A percentile compares a stretch with the other conserved stretches of the same genome.
These are phyloP conservation scores for Microplitis manilae DNA, from an alignment of 2,888 invertebrate genomes.

Conservation along the genomic window DNA sequence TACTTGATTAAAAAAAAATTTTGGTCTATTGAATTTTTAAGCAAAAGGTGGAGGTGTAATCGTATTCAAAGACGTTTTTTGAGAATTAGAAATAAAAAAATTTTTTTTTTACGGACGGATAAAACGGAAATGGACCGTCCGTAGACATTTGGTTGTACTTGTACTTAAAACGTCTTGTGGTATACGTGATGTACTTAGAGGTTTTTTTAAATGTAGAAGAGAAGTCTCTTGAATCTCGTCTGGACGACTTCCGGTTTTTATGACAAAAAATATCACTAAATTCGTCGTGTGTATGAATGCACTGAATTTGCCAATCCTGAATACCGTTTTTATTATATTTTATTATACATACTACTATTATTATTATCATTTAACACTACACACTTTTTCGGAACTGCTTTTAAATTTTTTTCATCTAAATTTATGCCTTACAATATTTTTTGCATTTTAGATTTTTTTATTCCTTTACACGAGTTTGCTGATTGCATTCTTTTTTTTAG, in stretches of 20 bases:
- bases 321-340: constrained; percentile 10
- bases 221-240: constrained; percentile 58
- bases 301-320: constrained; percentile 13
- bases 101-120: neutral
- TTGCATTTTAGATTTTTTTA: constrained; percentile 39
- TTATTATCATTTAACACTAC: constrained; percentile 14
- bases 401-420: constrained; percentile 3
- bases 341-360: constrained; percentile 9
- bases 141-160: neutral
- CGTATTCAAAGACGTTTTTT: neutral
- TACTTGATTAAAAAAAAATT: constrained; percentile 18
- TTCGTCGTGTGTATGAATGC: constrained; percentile 34
- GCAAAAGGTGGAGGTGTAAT: neutral
- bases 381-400: neutral
- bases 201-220: constrained; percentile 18
- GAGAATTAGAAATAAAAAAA: neutral
- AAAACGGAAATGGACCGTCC: constrained; percentile 43
- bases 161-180: neutral
- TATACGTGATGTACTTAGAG: constrained; percentile 9
- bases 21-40: neutral
- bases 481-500: no score
- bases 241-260: constrained; percentile 64
- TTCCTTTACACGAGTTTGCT: neutral
- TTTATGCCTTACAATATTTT: constrained; percentile 33
- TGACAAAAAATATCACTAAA: constrained; percentile 44